phyloP scores from a whole-genome alignment of 2,797 vertebrate genomes.

The Ctenochaetus hawaiiensis region DNA sequence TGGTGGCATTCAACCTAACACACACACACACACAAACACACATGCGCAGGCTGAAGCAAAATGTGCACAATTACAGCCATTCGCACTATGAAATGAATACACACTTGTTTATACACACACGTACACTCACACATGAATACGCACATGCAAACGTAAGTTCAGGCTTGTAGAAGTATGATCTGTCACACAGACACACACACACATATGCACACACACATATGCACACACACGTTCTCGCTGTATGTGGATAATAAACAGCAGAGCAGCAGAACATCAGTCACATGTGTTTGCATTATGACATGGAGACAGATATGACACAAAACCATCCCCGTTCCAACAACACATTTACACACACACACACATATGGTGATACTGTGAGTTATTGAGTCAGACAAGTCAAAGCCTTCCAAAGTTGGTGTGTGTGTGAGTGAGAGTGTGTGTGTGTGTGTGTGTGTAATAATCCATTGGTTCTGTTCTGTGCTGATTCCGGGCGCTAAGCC shows the following conservation, averaged over 20 bases:
- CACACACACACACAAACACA: constrained; percentile 39
- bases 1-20: constrained; percentile 55
- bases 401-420: constrained; percentile 76
- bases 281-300: constrained; percentile 76
- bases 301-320: constrained; percentile 72
- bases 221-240: constrained; percentile 22
- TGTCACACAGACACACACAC: constrained; percentile 39
- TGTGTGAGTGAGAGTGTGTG: constrained; percentile 22
- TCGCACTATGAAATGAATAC: constrained; percentile 25
- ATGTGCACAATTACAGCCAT: constrained; percentile 51
- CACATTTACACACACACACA: constrained; percentile 29
- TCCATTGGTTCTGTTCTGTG: constrained; percentile 99
- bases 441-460: constrained; percentile 85
- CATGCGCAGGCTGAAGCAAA: constrained; percentile 17
- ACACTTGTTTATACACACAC: constrained; percentile 63
- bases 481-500: constrained; percentile 96
- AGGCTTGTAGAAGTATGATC: constrained; percentile 35
- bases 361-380: constrained; percentile 60
- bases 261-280: constrained; percentile 71
- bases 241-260: constrained; percentile 67
- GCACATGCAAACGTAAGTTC: constrained; percentile 55
- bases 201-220: constrained; percentile 29
- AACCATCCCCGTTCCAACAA: constrained; percentile 56
- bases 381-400: constrained; percentile 82
- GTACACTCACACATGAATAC: constrained; percentile 27